These are phyloP conservation scores for Pammene fasciana DNA, from an alignment of 2,888 invertebrate species.

Conservation along the genomic window DNA sequence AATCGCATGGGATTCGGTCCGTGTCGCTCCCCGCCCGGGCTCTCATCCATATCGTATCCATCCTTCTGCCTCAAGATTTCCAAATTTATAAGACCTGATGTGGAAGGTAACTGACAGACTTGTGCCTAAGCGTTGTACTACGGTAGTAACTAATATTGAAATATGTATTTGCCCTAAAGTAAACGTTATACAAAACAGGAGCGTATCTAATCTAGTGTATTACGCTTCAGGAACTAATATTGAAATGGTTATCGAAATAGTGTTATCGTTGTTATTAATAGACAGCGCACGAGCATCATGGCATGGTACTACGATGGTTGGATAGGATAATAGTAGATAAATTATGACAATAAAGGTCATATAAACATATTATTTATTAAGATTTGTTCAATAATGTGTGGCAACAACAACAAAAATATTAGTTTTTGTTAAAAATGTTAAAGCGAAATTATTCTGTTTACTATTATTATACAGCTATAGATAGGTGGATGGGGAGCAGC, in stretches of 20 bases:
- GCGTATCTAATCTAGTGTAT: slow-evolving; percentile 35
- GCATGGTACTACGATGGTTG: slow-evolving; percentile 4
- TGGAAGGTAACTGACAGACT: too few relatives aligned
- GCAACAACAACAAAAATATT: background rate
- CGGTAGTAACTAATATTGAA: background rate
- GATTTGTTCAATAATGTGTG: background rate
- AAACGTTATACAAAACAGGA: slow-evolving; percentile 28
- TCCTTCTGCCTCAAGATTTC: too few relatives aligned
- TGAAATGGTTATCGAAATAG: slow-evolving; percentile 41
- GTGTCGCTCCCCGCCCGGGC: too few relatives aligned
- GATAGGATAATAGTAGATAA: slow-evolving; percentile 23
- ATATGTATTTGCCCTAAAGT: background rate
- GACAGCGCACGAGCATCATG: slow-evolving; percentile 17
- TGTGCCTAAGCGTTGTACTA: too few relatives aligned
- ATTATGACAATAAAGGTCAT: slow-evolving; percentile 8
- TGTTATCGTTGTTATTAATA: slow-evolving; percentile 38
- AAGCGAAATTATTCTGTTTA: too few relatives aligned
- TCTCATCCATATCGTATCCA: too few relatives aligned
- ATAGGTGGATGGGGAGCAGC: too few relatives aligned
- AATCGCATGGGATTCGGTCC: too few relatives aligned
- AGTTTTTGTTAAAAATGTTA: too few relatives aligned
- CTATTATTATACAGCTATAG: too few relatives aligned
- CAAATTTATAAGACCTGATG: too few relatives aligned
- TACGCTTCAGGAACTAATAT: slow-evolving; percentile 34
- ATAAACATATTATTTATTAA: background rate